Base-by-base conservation (phyloP, 2,113 vertebrate genomes). In the Protobothrops mucrosquamatus region DNA sequence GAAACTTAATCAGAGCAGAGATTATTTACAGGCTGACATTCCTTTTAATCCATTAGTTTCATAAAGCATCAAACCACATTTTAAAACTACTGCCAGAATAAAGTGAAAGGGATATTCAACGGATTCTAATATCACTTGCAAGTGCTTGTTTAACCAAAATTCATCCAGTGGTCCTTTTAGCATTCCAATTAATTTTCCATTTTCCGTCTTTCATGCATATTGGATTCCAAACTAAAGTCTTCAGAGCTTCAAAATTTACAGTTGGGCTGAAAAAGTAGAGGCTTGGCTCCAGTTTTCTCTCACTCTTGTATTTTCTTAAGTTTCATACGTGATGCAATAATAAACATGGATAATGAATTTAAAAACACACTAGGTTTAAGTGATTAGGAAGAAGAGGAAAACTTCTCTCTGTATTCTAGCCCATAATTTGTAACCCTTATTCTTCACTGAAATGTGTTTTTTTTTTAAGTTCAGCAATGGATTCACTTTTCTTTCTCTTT, bases 151-250 rank as follows among this genome's bases (percentile, higher is more conserved):
- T 61, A 86, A 87, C 74, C 55, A 56, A 92, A 43, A 20, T 39
- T 39, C 23, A n/a, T 61, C 23, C 18, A 15, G n/a, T 52, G 55
- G 90, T 90, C 43, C n/a, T 90, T 90, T 34, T 87, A 61, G n/a
- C 15, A 69, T 87, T 69, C 56, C 55, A 91, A 55, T 2, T 24
- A 93, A 91, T 46, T 91, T 93, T 85, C 93, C 61, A 51, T 88
- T 88, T 26, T 48, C 48, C 48, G 8, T 52, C n/a, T 52, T 81
- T 43, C 59, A 48, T 81, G 6, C 48, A 24, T 48, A 22, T 55
- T 46, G n/a, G 88, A 29, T 51, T 59, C 34, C 51, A 87, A 55
- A 87, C 48, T 59, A 87, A 93, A 88, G 43, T 12, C 52, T 18
- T 57, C 64, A 34, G 23, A 74, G 86, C n/a, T 1, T 85, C 61